phyloP scores from a whole-genome alignment of 2,113 vertebrate species.

The Galeopterus variegatus region DNA sequence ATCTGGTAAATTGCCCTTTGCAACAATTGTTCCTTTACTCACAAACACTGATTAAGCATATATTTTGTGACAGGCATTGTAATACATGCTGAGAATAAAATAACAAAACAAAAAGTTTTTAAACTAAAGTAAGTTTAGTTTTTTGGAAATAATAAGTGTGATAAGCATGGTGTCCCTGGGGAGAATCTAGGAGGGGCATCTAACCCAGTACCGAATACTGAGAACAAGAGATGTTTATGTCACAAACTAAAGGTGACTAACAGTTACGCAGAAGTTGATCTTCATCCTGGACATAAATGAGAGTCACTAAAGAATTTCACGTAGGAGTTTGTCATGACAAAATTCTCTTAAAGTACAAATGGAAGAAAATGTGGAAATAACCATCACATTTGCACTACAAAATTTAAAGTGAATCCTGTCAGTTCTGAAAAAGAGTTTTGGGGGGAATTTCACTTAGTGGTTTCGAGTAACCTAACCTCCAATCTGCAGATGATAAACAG shows the following conservation, averaged over 20 bases:
- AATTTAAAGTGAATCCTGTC: background rate
- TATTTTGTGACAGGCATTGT: background rate
- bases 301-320: constrained; percentile 1
- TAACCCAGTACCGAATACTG: background rate
- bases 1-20: background rate
- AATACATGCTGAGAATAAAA: constrained; percentile 17
- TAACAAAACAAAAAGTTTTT: background rate
- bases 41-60: background rate
- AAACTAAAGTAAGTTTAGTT: background rate
- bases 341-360: background rate
- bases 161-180: background rate
- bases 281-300: background rate
- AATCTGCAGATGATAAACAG: background rate
- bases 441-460: background rate
- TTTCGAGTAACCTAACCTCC: background rate
- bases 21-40: background rate
- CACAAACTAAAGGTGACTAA: background rate
- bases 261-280: background rate
- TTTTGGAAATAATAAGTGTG: background rate
- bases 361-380: background rate
- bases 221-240: background rate
- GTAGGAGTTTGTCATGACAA: constrained; percentile 31
- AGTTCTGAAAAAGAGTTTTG: background rate
- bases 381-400: background rate
- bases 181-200: background rate